Evolutionary conservation across 2,113 vertebrate genomes (phyloP).

Genomic region (Hippolais icterina): DNA sequence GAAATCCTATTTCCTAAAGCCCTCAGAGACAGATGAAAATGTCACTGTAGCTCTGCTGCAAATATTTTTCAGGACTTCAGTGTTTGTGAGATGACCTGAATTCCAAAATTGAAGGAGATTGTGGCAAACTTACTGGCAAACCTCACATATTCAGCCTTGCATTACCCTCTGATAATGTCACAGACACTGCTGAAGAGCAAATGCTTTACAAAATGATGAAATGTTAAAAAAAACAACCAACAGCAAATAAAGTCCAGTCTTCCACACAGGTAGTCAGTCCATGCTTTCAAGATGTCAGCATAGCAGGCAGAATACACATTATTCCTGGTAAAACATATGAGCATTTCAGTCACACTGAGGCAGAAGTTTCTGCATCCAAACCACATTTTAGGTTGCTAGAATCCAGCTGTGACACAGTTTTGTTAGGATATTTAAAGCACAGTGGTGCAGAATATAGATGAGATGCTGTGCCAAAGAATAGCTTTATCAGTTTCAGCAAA

Average conservation of each 20-base stretch:
- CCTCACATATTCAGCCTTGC: background rate
- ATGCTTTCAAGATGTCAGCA: background rate
- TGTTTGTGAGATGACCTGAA: background rate
- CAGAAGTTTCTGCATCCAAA: background rate
- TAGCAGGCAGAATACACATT: background rate
- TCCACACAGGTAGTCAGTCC: background rate
- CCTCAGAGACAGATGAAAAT: background rate
- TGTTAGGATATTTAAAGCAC: background rate
- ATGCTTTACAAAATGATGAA: background rate
- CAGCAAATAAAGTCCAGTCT: background rate
- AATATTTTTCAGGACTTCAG: background rate
- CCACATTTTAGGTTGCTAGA: background rate
- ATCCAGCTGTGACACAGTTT: conserved; percentile 3
- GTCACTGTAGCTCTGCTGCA: background rate
- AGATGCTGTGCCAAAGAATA: background rate
- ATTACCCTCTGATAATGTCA: background rate
- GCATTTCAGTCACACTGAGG: background rate
- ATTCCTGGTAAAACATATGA: background rate
- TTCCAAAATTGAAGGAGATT: background rate
- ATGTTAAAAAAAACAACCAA: background rate
- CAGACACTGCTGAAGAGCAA: background rate
- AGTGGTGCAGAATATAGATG: background rate
- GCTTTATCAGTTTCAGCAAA: background rate
- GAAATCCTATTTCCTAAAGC: background rate
- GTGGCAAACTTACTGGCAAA: background rate